Evolutionary conservation across 2,888 invertebrate species (phyloP).

Genomic region (Furcula furcula): DNA sequence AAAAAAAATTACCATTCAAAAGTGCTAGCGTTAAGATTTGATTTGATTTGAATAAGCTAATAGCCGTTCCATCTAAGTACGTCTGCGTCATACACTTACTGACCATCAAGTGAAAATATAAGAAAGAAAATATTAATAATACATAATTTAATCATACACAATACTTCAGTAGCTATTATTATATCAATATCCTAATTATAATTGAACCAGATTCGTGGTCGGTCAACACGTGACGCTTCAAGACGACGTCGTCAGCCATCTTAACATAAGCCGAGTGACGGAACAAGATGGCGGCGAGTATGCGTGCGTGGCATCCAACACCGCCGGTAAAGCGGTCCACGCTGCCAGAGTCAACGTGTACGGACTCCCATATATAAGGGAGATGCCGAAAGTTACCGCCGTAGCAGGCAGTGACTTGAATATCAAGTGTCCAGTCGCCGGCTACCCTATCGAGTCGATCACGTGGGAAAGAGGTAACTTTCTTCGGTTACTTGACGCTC

Average conservation of each 20-base stretch:
- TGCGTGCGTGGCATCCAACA: slow-evolving; percentile 91
- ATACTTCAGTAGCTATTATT: too few relatives aligned
- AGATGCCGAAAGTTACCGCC: slow-evolving; percentile 94
- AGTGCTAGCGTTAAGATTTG: too few relatives aligned
- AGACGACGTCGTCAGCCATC: slow-evolving; percentile 95
- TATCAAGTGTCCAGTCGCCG: slow-evolving; percentile 94
- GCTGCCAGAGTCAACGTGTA: slow-evolving; percentile 94
- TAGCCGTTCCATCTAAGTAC: too few relatives aligned
- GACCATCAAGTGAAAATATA: too few relatives aligned
- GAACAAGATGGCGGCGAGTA: slow-evolving; percentile 96
- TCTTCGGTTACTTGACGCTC: too few relatives aligned
- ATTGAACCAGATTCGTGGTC: slow-evolving; percentile 87
- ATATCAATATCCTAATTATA: too few relatives aligned
- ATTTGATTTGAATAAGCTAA: too few relatives aligned
- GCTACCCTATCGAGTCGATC: slow-evolving; percentile 93
- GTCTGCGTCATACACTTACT: too few relatives aligned
- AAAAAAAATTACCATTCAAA: too few relatives aligned
- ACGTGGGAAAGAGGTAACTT: slow-evolving; percentile 95
- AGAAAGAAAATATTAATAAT: too few relatives aligned
- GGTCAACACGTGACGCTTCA: slow-evolving; percentile 96
- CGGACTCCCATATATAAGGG: slow-evolving; percentile 91
- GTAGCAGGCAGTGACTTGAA: slow-evolving; percentile 91
- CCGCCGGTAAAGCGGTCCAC: slow-evolving; percentile 90
- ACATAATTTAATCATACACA: too few relatives aligned
- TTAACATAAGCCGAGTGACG: slow-evolving; percentile 93